Base-by-base conservation (phyloP, 2,113 vertebrate genomes). In the Calyptomena viridis region DNA sequence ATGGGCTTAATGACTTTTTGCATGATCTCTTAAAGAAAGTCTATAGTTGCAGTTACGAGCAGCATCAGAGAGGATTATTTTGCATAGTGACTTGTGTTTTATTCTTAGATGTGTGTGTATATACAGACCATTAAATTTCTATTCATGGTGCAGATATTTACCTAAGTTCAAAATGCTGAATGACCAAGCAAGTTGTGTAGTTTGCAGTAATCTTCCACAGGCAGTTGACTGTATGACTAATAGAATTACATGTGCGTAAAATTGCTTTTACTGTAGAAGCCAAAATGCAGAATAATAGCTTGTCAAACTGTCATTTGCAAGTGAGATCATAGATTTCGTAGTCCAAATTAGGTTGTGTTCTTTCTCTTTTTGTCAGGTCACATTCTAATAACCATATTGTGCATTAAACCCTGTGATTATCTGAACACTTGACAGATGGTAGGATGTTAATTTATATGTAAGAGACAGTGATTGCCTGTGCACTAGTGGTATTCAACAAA, bases 301-400 rank as follows among this genome's bases (percentile, higher is more conserved):
- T 98, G 98, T 98, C 98, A 97, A 98, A 96, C 94, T 98, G 97
- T 98, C 96, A 94, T 97, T 97, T 98, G 96, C 96, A 88, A 98
- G 97, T 96, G 95, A 98, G 97, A 98, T 98, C 96, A 96, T 97
- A 98, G 98, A 98, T 98, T 98, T 98, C 42, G 64, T 97, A 97
- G 97, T 98, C 97, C 97, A 98, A 97, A 98, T 98, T 98, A 98
- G 97, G 97, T 97, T 97, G 97, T 97, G 95, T 97, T 97, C 96
- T 98, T 98, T 97, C 96, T 94, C 93, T 97, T 98, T 98, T 97
- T 98, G 97, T 98, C 97, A 97, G 98, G 98, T 98, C 98, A 97
- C 97, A 97, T 98, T 97, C 97, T 98, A 98, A 98, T 98, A 98
- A 98, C 96, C 97, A 97, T 98, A 98, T 97, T 98, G 97, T 97